Evolutionary conservation across 1,140 invertebrate genomes (phyloP).

Genomic region (Lithobius niger): DNA sequence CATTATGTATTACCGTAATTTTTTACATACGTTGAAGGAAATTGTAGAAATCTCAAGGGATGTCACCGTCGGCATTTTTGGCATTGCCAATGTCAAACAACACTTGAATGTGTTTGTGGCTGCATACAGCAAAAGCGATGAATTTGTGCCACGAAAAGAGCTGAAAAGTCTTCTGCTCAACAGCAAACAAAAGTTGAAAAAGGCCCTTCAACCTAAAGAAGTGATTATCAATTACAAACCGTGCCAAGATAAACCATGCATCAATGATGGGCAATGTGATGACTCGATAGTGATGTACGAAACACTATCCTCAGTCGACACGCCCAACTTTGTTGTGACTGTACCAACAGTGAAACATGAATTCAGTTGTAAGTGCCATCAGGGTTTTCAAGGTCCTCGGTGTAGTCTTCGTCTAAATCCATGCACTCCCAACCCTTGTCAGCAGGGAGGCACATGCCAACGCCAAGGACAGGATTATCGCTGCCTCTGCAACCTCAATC

Average conservation of each 20-base stretch:
- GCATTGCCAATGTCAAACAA: constrained; percentile 33
- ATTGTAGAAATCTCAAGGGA: constrained; percentile 33
- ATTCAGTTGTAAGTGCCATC: constrained; percentile 63
- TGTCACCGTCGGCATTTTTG: constrained; percentile 46
- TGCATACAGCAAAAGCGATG: constrained; percentile 31
- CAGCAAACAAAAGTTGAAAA: constrained; percentile 46
- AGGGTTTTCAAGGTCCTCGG: constrained; percentile 54
- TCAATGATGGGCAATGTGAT: constrained; percentile 43
- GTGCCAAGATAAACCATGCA: constrained; percentile 27
- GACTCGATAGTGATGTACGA: constrained; percentile 53
- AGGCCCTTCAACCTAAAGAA: constrained; percentile 38
- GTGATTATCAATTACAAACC: constrained; percentile 25
- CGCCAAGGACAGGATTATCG: constrained; percentile 65
- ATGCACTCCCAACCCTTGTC: constrained; percentile 79
- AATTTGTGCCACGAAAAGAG: constrained; percentile 44
- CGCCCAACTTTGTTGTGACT: constrained; percentile 59
- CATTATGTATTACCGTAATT: constrained; percentile 51
- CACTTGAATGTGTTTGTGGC: constrained; percentile 55
- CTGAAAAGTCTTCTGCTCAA: constrained; percentile 45
- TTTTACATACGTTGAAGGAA: constrained; percentile 52
- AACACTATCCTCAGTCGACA: constrained; percentile 44
- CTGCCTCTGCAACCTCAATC: constrained; percentile 58
- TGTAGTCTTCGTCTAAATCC: constrained; percentile 78
- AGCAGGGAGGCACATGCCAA: constrained; percentile 61
- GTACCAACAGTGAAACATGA: constrained; percentile 61